Conservation (phyloP, 2,888 invertebrate genomes). For the Alentia gelatinosa region DNA sequence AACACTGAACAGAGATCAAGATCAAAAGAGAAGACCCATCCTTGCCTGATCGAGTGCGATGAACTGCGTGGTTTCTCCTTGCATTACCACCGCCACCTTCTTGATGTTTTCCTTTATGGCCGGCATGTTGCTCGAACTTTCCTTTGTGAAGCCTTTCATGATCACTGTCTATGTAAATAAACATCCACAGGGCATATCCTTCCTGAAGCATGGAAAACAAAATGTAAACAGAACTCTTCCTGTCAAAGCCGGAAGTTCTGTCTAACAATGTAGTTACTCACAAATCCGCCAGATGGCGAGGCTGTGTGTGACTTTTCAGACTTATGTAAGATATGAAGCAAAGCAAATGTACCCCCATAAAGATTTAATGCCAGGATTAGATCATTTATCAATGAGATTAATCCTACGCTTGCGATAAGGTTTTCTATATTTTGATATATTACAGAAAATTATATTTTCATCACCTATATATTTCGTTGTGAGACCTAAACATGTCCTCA, state of each 20-base stretch:
- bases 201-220: background rate
- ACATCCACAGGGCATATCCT: background rate
- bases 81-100: conserved; percentile 76
- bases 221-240: background rate
- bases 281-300: background rate
- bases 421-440: background rate
- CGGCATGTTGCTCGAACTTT: conserved; percentile 16
- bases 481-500: background rate
- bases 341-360: too few species aligned
- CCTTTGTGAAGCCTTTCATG: conserved; percentile 35
- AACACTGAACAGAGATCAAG: too few species aligned
- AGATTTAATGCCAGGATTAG: too few species aligned
- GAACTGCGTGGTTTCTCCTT: conserved; percentile 72
- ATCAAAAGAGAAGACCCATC: too few species aligned
- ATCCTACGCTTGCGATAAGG: too few species aligned
- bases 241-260: conserved; percentile 12
- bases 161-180: background rate
- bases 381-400: too few species aligned
- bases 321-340: too few species aligned
- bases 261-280: background rate
- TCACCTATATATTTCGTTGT: background rate
- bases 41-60: conserved; percentile 76
- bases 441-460: too few species aligned
- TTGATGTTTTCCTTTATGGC: conserved; percentile 70
- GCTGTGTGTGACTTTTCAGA: background rate